Base-by-base conservation (phyloP, 2,888 invertebrate species). In the Nomada ferruginata region DNA sequence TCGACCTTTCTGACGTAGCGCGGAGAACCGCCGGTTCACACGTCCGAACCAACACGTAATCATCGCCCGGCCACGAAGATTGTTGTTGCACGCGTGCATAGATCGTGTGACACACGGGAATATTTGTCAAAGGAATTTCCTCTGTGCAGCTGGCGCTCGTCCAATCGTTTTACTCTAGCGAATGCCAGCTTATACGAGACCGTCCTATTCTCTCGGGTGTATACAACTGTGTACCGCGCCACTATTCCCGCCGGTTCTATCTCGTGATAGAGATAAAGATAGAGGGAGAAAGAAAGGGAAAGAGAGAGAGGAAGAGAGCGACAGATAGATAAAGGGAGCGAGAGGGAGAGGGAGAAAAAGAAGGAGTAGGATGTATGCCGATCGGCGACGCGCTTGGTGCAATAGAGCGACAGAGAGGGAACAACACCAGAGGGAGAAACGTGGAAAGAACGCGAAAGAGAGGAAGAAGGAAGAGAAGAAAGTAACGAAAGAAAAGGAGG, bases 121-220 rank as follows among this genome's bases (percentile, higher is more conserved):
- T 81, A 75, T 85, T 86, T 13, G 74, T 83, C 76, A 20, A 9
- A 61, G 80, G 75, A 83, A 85, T 85, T 85, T 83, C 76, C 81
- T 83, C 59, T 50, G 61, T 10, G 61, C 76, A 66, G 66, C 79
- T 85, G 79, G 85, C 84, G 70, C 29, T 26, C 73, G 52, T 86
- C 82, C 86, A 86, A 86, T 84, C 82, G 78, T 82, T 72, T 68
- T 36, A 52, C 76, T 79, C 64, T 82, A 50, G 76, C 74, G 64
- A 76, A 79, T 69, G 74, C 55, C 26, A 47, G 47, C 42, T 29
- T 63, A 57, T 36, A 36, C 36, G 65, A 77, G 63, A 75, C 42
- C 79, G 76, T 77, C 72, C 73, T 76, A 72, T 59, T 76, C 76
- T 47, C 20, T 53, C 53, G 50, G n/a, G 53, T 20, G 53, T 53